These are phyloP conservation scores for Bungarus multicinctus DNA, from an alignment of 2,113 vertebrate genomes.

Conservation along the genomic window DNA sequence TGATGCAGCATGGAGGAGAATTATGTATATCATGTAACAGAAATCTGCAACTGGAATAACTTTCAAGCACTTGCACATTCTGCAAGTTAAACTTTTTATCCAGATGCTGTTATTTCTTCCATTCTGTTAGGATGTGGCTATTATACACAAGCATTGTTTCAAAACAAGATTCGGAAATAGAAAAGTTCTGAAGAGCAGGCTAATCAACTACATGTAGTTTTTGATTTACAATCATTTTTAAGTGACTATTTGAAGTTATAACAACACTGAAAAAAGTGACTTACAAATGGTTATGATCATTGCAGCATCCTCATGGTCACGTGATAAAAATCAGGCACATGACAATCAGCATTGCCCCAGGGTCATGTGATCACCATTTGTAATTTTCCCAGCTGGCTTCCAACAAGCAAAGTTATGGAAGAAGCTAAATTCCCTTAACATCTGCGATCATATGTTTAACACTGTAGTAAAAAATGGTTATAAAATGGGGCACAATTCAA, in stretches of 20 bases:
- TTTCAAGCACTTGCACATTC: not conserved
- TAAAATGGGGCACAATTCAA: not conserved
- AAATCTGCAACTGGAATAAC: not conserved
- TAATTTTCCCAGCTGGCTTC: not conserved
- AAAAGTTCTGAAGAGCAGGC: not conserved
- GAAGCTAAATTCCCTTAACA: not conserved
- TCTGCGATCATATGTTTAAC: not conserved
- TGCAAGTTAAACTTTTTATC: not conserved
- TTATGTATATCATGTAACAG: not conserved
- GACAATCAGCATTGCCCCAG: not conserved
- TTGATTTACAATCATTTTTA: not conserved
- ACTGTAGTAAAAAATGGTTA: not conserved
- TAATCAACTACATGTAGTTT: not conserved
- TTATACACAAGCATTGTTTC: not conserved
- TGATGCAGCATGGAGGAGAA: too few species aligned
- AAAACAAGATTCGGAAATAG: not conserved
- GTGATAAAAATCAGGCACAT: not conserved
- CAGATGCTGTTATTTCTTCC: not conserved
- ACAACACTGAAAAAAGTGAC: not conserved
- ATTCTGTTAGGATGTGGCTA: not conserved
- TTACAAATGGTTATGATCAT: not conserved
- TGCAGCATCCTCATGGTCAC: not conserved
- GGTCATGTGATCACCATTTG: not conserved
- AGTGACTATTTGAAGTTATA: not conserved
- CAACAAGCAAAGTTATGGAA: not conserved